Evolutionary conservation across 2,888 invertebrate genomes (phyloP), one percentile per base, ranked within the genome.

Genomic region (Ophraella communa): DNA sequence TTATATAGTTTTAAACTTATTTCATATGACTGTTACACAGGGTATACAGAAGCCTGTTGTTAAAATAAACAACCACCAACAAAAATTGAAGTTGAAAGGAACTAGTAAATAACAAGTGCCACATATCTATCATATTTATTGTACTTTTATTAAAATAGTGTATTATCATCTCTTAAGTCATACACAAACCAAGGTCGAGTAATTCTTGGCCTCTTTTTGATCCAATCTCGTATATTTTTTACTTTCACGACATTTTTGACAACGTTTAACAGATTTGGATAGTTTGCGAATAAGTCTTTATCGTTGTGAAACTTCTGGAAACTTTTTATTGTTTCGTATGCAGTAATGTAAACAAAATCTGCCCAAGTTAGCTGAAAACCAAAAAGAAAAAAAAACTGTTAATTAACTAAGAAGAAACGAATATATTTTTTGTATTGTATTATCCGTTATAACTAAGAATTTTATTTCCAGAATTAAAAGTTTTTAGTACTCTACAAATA

Each of bases 161-260:
- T n/a, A n/a, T n/a, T n/a, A 30, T 58, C 58, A 17, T 56, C 51
- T 54, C 51, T 58, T 24, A 64, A 53, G 24, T 64, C 64, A 20
- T 64, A 64, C 14, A 39, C 45, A 10, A 53, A 53, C 33, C 39
- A 39, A 7, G 39, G 39, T 17, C 14, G 14, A 0, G 39, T 39
- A 5, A 39, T 39, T 17, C 39, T 39, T 14, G 90, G 90, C 67
- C 90, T 85, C 70, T 86, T 87, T 60, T 84, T 87, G 51, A 90
- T 81, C 89, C 89, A 90, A 20, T 83, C 83, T 76, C 89, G 88
- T 72, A 91, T 87, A 17, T 83, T 80, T 1, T 89, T 88, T 57
- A 87, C 69, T 4, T 80, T 81, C 4, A 85, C 78, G 14, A 90
- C 86, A 66, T 85, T 85, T 2, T 85, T 84, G 17, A 83, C 83